These are phyloP conservation scores for Danio kyathit DNA, from an alignment of 2,797 vertebrate species.

Conservation along the genomic window DNA sequence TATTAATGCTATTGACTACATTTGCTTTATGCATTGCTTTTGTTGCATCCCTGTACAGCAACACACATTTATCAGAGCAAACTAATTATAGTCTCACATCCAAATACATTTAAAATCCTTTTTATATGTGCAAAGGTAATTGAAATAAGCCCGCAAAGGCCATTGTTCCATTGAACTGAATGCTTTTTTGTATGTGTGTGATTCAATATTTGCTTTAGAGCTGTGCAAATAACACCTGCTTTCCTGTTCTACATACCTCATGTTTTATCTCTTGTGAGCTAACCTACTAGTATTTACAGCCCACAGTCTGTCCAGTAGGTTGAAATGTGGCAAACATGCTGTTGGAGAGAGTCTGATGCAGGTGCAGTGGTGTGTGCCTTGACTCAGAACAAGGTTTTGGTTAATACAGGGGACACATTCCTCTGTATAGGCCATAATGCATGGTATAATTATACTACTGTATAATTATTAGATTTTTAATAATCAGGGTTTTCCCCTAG, in stretches of 20 bases:
- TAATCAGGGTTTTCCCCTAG: constrained; percentile 30
- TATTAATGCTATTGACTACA: background rate
- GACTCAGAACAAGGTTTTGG: constrained; percentile 45
- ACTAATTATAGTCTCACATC: background rate
- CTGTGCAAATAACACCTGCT: constrained; percentile 65
- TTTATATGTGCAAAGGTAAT: background rate
- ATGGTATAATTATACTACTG: background rate
- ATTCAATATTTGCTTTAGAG: constrained; percentile 62
- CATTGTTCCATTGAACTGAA: constrained; percentile 7
- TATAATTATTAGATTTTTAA: constrained; percentile 30
- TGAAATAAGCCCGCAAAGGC: background rate
- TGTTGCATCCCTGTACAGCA: background rate
- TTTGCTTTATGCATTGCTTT: background rate
- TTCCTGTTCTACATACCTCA: constrained; percentile 62
- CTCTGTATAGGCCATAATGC: constrained; percentile 17
- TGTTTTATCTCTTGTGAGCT: constrained; percentile 64
- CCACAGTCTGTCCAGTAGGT: constrained; percentile 38
- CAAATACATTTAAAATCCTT: background rate
- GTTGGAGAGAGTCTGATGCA: constrained; percentile 19
- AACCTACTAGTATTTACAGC: constrained; percentile 52
- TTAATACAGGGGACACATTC: constrained; percentile 17
- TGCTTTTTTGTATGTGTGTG: constrained; percentile 34
- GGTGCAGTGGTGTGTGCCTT: constrained; percentile 43
- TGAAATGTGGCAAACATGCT: constrained; percentile 30
- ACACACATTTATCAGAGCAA: constrained; percentile 11